phyloP scores from a whole-genome alignment of 1,140 invertebrate species.

The Lepidurus arcticus region DNA sequence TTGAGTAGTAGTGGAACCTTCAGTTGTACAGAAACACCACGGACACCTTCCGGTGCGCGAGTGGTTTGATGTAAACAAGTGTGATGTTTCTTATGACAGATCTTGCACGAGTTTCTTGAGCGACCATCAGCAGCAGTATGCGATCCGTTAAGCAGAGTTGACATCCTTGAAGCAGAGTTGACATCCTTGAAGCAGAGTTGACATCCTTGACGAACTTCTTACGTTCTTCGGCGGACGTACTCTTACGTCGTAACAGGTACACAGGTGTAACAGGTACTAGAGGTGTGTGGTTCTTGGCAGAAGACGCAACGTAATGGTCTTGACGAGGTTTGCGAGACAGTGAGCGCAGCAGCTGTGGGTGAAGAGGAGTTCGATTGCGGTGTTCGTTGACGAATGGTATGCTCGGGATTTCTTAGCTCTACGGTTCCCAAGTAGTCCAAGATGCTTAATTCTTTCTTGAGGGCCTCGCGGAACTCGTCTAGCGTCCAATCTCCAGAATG shows the following conservation, averaged over 20 bases:
- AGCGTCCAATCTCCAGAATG: conserved; percentile 3
- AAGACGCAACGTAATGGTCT: conserved; percentile 1
- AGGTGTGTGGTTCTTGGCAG: neutral
- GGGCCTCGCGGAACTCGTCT: neutral
- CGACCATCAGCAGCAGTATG: conserved; percentile 25
- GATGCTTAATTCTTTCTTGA: conserved; percentile 2
- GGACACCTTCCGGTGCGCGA: neutral
- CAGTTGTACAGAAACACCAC: conserved; percentile 1
- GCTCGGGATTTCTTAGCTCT: neutral
- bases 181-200: conserved; percentile 27
- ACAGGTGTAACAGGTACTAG: neutral
- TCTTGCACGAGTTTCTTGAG: conserved; percentile 22
- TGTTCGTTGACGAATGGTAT: neutral
- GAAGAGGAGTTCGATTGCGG: neutral
- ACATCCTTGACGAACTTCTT: conserved; percentile 5
- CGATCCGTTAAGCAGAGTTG: conserved; percentile 12
- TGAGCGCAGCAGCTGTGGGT: conserved; percentile 4
- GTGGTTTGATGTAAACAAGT: conserved; percentile 27
- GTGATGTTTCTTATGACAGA: conserved; percentile 26
- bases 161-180: too few relatives aligned
- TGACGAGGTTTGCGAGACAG: neutral
- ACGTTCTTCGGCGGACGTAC: conserved; percentile 27
- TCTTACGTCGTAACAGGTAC: too few relatives aligned
- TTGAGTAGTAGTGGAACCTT: conserved; percentile 7
- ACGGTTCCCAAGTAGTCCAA: neutral